Evolutionary conservation across 2,797 vertebrate species (phyloP).

Genomic region (Falco naumanni): DNA sequence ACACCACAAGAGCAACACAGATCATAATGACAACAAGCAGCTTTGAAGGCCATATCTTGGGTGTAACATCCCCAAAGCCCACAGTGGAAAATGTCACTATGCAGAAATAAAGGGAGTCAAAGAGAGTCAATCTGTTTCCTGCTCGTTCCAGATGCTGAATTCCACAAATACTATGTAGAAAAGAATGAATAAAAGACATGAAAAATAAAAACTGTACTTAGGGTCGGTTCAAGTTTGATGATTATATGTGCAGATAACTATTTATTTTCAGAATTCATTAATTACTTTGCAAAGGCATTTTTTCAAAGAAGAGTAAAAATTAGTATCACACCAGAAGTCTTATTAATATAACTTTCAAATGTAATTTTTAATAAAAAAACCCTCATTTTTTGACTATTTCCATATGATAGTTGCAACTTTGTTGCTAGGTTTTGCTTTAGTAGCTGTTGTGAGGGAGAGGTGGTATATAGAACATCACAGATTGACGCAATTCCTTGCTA

Average conservation of each 20-base stretch:
- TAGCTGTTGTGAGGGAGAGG: neutral
- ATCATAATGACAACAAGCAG: slow-evolving; percentile 87
- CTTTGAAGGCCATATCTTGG: slow-evolving; percentile 86
- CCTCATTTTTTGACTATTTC: neutral
- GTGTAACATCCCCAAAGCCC: slow-evolving; percentile 86
- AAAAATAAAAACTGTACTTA: slow-evolving; percentile 31
- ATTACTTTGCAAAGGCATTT: neutral
- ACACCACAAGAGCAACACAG: slow-evolving; percentile 85
- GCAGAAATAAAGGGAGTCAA: slow-evolving; percentile 88
- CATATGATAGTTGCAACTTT: neutral
- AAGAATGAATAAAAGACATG: slow-evolving; percentile 56
- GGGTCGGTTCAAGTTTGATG: neutral
- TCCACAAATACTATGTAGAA: slow-evolving; percentile 83
- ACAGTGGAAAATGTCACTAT: slow-evolving; percentile 88
- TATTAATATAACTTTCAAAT: neutral
- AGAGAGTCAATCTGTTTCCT: slow-evolving; percentile 84
- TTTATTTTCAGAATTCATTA: slow-evolving; percentile 2
- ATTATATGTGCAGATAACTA: neutral
- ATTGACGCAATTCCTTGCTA: slow-evolving; percentile 16
- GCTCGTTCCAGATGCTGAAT: slow-evolving; percentile 87
- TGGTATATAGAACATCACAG: neutral
- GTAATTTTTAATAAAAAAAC: neutral
- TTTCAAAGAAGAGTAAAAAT: neutral
- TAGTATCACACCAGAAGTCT: neutral
- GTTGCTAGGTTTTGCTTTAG: slow-evolving; percentile 42